Base-by-base conservation (phyloP, 2,113 vertebrate genomes). In the Bubalus kerabau region DNA sequence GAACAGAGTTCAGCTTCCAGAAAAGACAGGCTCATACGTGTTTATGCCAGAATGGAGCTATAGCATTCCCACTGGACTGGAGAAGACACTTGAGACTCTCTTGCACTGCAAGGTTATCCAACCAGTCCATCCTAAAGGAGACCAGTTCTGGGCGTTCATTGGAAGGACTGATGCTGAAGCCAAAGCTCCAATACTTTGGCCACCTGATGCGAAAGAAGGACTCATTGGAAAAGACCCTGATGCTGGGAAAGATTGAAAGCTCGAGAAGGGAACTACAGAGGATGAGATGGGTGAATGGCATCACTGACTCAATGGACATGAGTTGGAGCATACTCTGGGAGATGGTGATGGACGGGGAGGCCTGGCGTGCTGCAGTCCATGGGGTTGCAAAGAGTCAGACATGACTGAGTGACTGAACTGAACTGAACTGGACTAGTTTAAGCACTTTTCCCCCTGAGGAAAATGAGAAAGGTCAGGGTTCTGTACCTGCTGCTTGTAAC, bases 1-100 rank as follows among this genome's bases (percentile, higher is more conserved):
- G 74, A 50, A 23, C 50, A 64, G 7, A 95, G 24, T 48, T 40
- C 17, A 60, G 2, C n/a, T 97, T 97, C 67, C 57, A 90, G 62
- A 87, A 91, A 81, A 90, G 28, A 67, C 7, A 32, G 12, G 3
- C 4, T 62, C 46, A 46, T 4, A 16, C 8, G 1, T 12, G n/a
- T 54, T 12, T 32, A 67, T 2, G 15, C 50, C 10, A 43, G 43
- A 30, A 56, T 32, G 5, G 48, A 48, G 16, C 23, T 9, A 21
- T 43, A 40, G 24, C 19, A 16, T 50, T 32, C 1, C 30, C 1
- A 14, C 40, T 46, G 2, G 11, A 26, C 36, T 36, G n/a, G 64
- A 71, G 64, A 21, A 36, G 64, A 11, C 17, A 36, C 64, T 21
- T 36, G 64, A 71, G 64, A 71, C 9, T 36, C 64, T n/a, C n/a